Base-by-base conservation (phyloP, 2,888 invertebrate genomes). In the Cheilosia vulpina region DNA sequence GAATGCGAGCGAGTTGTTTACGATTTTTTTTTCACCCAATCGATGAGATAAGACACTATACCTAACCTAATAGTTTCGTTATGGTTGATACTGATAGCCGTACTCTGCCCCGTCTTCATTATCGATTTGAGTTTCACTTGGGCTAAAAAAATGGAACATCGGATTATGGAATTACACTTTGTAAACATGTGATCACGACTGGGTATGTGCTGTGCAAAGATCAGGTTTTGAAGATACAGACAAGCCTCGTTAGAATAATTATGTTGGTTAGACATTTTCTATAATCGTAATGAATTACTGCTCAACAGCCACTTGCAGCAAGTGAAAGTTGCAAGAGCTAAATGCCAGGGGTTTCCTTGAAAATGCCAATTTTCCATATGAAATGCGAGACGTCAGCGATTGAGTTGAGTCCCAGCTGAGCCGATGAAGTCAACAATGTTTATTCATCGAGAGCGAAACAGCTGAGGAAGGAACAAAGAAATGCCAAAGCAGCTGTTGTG, bases 291-390 rank as follows among this genome's bases (percentile, higher is more conserved):
- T n/a, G 45, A 77, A 80, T 73, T 60, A 55, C 52, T 43, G 38
- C 11, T 11, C 27, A 11, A 2, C 52, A 21, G 13, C 0, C 52
- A 13, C 6, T 34, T 43, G n/a, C 52, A 27, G 24, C 69, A 62
- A 79, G 84, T 84, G 84, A 84, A 84, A 84, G 84, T 75, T 63
- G 38, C 1, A 21, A 55, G 24, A 60, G 43, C 41, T 55, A 69
- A 79, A 79, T 83, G 79, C 31, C 69, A 79, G 65, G 65, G 60
- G 75, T 79, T 84, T 79, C 53, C 73, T 73, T 75, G 69, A 63
- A 73, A 73, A 69, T 69, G 41, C 45, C 57, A 83, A 62, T 72
- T 68, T 72, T 50, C 75, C 65, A 47, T 62, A 34, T 24, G 50
- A 63, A 43, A 31, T 53, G 50, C n/a, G 19, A 38, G 34, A 53